Conservation (phyloP, 2,888 invertebrate species). For the Lamellibrachia columna region DNA sequence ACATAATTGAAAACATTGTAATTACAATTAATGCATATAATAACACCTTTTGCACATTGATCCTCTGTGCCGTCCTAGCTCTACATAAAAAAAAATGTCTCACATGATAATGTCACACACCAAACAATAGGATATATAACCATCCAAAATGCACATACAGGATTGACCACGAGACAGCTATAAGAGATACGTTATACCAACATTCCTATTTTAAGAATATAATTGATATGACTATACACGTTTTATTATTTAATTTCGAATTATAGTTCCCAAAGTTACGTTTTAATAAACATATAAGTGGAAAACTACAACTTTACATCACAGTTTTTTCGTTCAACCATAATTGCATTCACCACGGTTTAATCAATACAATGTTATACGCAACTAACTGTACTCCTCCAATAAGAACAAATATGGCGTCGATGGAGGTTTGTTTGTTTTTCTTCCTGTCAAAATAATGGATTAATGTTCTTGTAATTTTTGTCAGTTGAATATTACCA, state of each 20-base stretch:
- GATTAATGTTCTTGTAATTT: background rate
- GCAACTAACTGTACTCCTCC: background rate
- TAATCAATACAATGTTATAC: background rate
- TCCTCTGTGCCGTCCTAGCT: no score
- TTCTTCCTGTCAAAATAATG: conserved; percentile 11
- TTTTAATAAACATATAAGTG: background rate
- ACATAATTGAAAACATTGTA: no score
- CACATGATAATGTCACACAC: no score
- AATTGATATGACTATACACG: background rate
- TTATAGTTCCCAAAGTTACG: background rate
- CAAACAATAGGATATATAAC: no score
- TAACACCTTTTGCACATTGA: no score
- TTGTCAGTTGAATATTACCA: background rate
- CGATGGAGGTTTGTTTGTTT: conserved; percentile 16
- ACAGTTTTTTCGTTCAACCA: background rate
- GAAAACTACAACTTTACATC: background rate
- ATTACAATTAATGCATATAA: no score
- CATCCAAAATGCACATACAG: no score
- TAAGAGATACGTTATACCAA: background rate
- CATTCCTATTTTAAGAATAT: background rate
- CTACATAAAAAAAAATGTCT: no score
- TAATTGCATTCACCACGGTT: background rate
- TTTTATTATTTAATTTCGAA: background rate
- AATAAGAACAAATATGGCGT: conserved; percentile 10
- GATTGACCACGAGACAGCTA: no score